Percentiles rank a stretch among this genome's conserved stretches.
Evolutionary conservation across 1,140 invertebrate species (phyloP).

Genomic region (Neuroterus valhalla): DNA sequence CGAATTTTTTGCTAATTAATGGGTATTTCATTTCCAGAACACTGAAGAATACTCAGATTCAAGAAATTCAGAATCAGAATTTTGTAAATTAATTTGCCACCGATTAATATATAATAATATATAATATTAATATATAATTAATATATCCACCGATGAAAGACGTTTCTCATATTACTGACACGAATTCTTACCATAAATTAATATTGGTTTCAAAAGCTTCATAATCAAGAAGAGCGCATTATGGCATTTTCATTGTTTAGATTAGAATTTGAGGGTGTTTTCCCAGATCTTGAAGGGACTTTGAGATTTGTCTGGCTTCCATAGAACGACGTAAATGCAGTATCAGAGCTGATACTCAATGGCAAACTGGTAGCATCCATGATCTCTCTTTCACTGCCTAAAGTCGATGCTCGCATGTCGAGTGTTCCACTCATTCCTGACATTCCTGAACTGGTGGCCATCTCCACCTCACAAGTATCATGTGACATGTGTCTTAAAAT

Average conservation of each 20-base stretch:
- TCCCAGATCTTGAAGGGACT: conserved; percentile 52
- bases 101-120: too few species aligned
- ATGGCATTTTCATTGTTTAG: conserved; percentile 48
- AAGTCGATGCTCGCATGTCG: conserved; percentile 66
- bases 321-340: conserved; percentile 83
- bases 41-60: too few species aligned
- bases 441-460: conserved; percentile 69
- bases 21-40: too few species aligned
- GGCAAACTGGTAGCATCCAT: conserved; percentile 67
- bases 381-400: conserved; percentile 66
- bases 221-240: conserved; percentile 55
- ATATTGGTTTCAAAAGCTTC: not conserved
- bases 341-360: conserved; percentile 78
- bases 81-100: too few species aligned
- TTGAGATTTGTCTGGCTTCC: conserved; percentile 73
- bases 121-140: too few species aligned
- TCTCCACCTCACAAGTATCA: conserved; percentile 67
- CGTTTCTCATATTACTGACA: not conserved
- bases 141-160: conserved; percentile 7
- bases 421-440: conserved; percentile 65
- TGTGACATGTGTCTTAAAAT: conserved; percentile 72
- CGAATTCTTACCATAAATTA: not conserved
- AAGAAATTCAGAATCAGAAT: too few species aligned
- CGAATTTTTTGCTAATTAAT: too few species aligned
- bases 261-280: conserved; percentile 56